Evolutionary conservation across 2,888 invertebrate genomes (phyloP), one percentile per base, ranked within the genome.

Genomic region (Cerceris rybyensis): DNA sequence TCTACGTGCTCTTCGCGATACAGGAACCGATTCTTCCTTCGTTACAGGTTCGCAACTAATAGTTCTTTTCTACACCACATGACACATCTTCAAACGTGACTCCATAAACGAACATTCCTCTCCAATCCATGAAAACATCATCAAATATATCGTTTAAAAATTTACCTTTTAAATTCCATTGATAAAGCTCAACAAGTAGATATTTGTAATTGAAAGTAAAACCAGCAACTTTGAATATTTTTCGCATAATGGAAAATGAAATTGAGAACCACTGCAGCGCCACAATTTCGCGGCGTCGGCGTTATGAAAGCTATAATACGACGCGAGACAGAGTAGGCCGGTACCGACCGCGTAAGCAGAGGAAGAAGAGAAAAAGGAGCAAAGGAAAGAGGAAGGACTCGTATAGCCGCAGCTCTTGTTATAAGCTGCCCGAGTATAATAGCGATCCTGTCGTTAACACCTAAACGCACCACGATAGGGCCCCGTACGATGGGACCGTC

Each of bases 401-500:
- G 71, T 68, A 74, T 73, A 81, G 74, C 80, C 82, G 83, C 80
- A 83, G 83, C 85, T 90, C 90, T 91, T 85, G 88, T 90, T 91
- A 89, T 82, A 83, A 86, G 86, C 81, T 64, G 82, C 79, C 81
- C 85, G 81, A 82, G 86, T 84, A 85, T 82, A 83, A 82, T 83
- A 88, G 88, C 89, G 89, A 90, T 87, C 89, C 90, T 88, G 90
- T 90, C 90, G 90, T 91, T 91, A 91, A 89, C 90, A 90, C 91
- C 91, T 90, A 88, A 90, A 89, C 87, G 88, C 85, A 88, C 28
- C 28, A 28, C 86, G 87, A 88, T 89, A 84, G 83, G 82, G 28
- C 28, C 75, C 81, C 77, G 66, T 64, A 74, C 78, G 67, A 69
- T 78, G 57, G 76, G 76, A 71, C 68, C 79, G 70, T 85, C 79